A percentile compares a stretch with the other conserved stretches of the same genome.
Conservation (phyloP, 2,888 invertebrate species). For the Clanis bilineata region DNA sequence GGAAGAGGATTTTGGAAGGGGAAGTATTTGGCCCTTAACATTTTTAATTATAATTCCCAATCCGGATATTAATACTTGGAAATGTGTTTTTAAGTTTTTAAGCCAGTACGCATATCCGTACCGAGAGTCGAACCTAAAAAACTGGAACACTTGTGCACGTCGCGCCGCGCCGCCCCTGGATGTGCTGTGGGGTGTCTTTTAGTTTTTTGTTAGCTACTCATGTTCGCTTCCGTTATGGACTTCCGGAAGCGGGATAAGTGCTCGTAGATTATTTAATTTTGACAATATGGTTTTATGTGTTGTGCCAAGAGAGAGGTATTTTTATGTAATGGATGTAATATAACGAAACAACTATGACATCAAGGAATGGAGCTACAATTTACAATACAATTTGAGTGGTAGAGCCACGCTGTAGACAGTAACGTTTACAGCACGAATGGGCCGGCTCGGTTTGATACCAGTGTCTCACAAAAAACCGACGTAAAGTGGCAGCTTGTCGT, state of each 20-base stretch:
- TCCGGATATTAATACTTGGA: conserved; percentile 31
- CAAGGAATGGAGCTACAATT: background rate
- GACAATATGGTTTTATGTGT: background rate
- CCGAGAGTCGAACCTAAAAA: conserved; percentile 51
- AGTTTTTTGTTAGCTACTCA: conserved; percentile 44
- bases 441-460: too few species aligned
- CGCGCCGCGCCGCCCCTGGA: conserved; percentile 44
- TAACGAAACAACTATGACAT: too few species aligned
- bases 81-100: conserved; percentile 26
- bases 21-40: too few species aligned
- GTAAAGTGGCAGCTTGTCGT: too few species aligned
- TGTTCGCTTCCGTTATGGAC: conserved; percentile 57
- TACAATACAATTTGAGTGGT: background rate
- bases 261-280: conserved; percentile 4
- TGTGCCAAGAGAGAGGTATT: background rate
- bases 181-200: conserved; percentile 53
- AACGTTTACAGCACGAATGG: too few species aligned
- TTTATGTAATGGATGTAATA: too few species aligned
- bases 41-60: background rate
- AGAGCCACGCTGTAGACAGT: too few species aligned
- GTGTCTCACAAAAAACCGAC: too few species aligned
- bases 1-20: too few species aligned
- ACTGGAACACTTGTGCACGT: conserved; percentile 57
- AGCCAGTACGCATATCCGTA: conserved; percentile 33
- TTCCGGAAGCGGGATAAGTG: conserved; percentile 44